Conservation (phyloP, 2,797 vertebrate genomes). For the Catamblyrhynchus diadema region DNA sequence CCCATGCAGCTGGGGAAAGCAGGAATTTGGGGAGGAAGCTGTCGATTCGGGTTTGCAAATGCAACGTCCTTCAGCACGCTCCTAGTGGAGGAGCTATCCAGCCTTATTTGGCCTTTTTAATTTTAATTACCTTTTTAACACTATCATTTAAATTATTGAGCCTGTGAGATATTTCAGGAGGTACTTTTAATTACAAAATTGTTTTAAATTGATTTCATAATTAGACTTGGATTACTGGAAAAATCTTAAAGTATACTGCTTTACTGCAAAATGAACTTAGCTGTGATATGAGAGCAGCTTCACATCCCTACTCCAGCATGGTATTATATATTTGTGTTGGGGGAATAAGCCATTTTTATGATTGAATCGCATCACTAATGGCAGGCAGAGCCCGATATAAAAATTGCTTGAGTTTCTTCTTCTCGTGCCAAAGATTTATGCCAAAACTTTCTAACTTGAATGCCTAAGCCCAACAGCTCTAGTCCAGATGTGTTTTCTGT, state of each 20-base stretch:
- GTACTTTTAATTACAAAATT: conserved; percentile 53
- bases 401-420: neutral
- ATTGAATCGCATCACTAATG: neutral
- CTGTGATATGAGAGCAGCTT: neutral
- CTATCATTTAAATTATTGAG: conserved; percentile 7
- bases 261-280: conserved; percentile 42
- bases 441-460: conserved; percentile 9
- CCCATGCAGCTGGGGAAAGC: neutral
- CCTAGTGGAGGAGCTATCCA: neutral
- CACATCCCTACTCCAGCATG: neutral
- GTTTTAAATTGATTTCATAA: conserved; percentile 38
- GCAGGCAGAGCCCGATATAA: neutral
- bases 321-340: neutral
- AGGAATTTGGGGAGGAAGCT: neutral
- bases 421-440: neutral
- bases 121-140: conserved; percentile 43
- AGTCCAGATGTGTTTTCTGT: neutral
- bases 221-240: conserved; percentile 28
- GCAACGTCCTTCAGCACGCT: conserved; percentile 15
- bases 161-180: conserved; percentile 40
- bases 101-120: neutral
- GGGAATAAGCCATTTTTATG: conserved; percentile 39
- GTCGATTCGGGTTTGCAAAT: neutral
- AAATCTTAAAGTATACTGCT: conserved; percentile 49
- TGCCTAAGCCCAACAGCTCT: neutral